Base-by-base conservation (phyloP, 1,140 invertebrate species). In the Lasioglossum albipes region DNA sequence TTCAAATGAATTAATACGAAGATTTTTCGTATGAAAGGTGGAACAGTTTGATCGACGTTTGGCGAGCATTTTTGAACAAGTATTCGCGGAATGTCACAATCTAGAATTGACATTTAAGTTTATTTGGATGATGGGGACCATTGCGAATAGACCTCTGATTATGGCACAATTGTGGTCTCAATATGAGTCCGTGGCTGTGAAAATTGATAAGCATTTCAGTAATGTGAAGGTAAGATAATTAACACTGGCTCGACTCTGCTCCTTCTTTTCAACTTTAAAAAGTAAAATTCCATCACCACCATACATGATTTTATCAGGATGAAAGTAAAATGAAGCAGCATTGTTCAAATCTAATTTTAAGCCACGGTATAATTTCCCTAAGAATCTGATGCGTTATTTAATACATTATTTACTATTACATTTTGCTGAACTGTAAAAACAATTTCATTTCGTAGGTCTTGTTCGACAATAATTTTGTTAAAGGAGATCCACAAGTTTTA, bases 61-160 rank as follows among this genome's bases (percentile, higher is more conserved):
- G 27, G 96, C 96, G 1, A 95, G 96, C 13, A 95, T 97, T 75
- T 96, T 97, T 79, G 94, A 95, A 7, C 94, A 96, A 86, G 96
- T 95, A 5, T 96, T 97, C 87, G 95, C 96, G 74, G 97, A 98
- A 87, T 97, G 96, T 86, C 93, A 95, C 74, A 96, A 96, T 76
- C 90, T 96, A 22, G 96, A 97, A 87, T 94, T 94, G 66, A 92
- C 94, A 22, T 92, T 94, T 6, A 93, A 96, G 95, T 94, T 97
- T 59, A 94, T 97, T 62, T 95, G 96, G 92, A 95, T 97, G 13
- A 94, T 96, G 79, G 96, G 96, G 10, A 94, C 95, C 69, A 92
- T 98, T 54, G 93, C 96, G 49, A 95, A 96, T 42, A 93, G 97
- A 52, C 95, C 96, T 6, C 93, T 96, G 27, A 96, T 98, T 66